Conservation (phyloP, 2,113 vertebrate genomes). For the Herpetotheres cachinnans region DNA sequence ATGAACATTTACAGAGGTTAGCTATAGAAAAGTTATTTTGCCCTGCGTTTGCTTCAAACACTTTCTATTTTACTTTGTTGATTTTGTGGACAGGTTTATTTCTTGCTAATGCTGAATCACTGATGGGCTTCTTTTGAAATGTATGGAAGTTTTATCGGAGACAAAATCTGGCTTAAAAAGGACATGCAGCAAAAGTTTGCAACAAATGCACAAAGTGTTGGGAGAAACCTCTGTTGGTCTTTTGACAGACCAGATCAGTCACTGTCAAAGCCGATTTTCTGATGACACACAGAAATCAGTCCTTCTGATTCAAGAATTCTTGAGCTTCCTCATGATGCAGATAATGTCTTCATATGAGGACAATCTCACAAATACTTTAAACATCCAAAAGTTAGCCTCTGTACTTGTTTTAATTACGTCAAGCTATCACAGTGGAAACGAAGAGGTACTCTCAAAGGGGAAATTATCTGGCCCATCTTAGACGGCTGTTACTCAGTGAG, state of each 20-base stretch:
- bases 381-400: not conserved
- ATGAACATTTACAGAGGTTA: not conserved
- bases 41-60: not conserved
- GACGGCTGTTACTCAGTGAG: not conserved
- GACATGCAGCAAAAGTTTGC: rapidly evolving
- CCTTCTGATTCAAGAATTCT: not conserved
- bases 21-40: not conserved
- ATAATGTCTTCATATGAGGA: not conserved
- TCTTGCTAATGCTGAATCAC: not conserved
- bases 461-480: not conserved
- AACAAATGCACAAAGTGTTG: not conserved
- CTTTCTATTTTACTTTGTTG: not conserved
- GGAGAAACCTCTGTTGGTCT: not conserved
- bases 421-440: not conserved
- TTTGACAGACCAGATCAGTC: not conserved
- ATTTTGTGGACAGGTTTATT: not conserved
- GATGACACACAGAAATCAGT: not conserved
- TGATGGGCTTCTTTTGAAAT: not conserved
- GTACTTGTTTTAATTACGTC: not conserved
- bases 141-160: not conserved
- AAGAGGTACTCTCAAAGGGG: not conserved
- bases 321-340: not conserved
- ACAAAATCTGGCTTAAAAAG: not conserved
- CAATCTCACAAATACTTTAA: not conserved
- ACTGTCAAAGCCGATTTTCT: not conserved